Conservation (phyloP, 2,888 invertebrate species). For the Crossocerus cetratus region DNA sequence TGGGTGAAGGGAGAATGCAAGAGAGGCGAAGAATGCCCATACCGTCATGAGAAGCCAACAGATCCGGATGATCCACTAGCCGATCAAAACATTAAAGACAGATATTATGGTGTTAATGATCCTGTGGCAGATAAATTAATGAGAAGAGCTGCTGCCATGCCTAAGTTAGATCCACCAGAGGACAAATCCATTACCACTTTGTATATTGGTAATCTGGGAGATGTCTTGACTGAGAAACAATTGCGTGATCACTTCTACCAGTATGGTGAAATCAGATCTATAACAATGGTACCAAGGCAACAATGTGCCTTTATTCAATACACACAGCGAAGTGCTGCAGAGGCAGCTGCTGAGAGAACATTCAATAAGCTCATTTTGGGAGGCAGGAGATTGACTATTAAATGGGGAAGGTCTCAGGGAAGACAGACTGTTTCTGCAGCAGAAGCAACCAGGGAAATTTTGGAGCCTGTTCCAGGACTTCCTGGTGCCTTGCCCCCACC, state of each 20-base stretch:
- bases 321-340: conserved; percentile 92
- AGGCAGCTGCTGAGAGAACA: conserved; percentile 95
- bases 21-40: conserved; percentile 97
- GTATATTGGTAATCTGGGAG: conserved; percentile 97
- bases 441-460: conserved; percentile 79
- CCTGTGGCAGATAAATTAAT: conserved; percentile 97
- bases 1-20: conserved; percentile 99
- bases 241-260: conserved; percentile 98
- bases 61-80: conserved; percentile 98
- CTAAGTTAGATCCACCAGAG: conserved; percentile 96
- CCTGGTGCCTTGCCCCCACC: conserved; percentile 84
- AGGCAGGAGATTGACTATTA: conserved; percentile 94
- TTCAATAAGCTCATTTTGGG: conserved; percentile 94
- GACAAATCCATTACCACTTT: conserved; percentile 97
- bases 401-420: conserved; percentile 98
- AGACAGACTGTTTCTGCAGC: conserved; percentile 79
- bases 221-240: conserved; percentile 92
- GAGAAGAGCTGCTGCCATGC: conserved; percentile 94
- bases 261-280: conserved; percentile 96
- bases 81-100: conserved; percentile 96
- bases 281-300: conserved; percentile 94
- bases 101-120: conserved; percentile 96
- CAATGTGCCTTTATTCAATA: conserved; percentile 99
- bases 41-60: conserved; percentile 96
- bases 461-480: conserved; percentile 88